Conservation (phyloP, 2,888 invertebrate genomes). For the Lissocephala sabroskyi region DNA sequence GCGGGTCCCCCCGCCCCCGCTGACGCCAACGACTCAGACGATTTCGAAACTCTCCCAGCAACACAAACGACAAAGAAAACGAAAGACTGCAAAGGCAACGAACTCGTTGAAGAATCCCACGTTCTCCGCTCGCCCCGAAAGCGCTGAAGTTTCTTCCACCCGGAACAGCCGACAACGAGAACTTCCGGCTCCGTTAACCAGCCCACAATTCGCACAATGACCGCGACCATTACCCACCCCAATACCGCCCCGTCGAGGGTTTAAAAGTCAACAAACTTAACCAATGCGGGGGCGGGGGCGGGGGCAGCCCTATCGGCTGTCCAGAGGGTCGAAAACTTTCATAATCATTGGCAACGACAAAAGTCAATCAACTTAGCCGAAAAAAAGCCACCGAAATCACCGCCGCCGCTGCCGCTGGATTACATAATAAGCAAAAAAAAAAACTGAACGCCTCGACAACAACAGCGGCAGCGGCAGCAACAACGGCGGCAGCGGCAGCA, state of each 20-base stretch:
- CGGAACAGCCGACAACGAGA: no score
- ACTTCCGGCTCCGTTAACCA: no score
- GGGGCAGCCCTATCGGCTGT: conserved; percentile 2
- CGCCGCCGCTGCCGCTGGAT: conserved; percentile 18
- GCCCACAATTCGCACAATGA: conserved; percentile 30
- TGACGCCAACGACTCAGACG: no score
- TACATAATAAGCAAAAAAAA: conserved; percentile 40
- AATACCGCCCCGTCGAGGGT: conserved; percentile 54
- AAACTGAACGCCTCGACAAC: conserved; percentile 7
- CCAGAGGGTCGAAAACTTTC: conserved; percentile 39
- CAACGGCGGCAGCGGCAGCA: conserved; percentile 9
- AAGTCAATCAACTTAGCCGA: conserved; percentile 34
- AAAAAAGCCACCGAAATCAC: not conserved
- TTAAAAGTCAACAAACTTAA: conserved; percentile 64
- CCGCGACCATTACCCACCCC: conserved; percentile 66
- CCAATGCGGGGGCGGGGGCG: no score
- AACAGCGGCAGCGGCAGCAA: conserved; percentile 12
- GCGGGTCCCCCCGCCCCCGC: no score
- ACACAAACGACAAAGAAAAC: no score
- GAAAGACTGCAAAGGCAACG: conserved; percentile 33
- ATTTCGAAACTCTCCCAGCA: no score
- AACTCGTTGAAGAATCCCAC: conserved; percentile 16
- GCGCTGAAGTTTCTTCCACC: no score
- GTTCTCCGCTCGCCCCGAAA: no score
- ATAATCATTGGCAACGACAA: conserved; percentile 12